phyloP scores from a whole-genome alignment of 2,113 vertebrate species.

The Phycodurus eques region DNA sequence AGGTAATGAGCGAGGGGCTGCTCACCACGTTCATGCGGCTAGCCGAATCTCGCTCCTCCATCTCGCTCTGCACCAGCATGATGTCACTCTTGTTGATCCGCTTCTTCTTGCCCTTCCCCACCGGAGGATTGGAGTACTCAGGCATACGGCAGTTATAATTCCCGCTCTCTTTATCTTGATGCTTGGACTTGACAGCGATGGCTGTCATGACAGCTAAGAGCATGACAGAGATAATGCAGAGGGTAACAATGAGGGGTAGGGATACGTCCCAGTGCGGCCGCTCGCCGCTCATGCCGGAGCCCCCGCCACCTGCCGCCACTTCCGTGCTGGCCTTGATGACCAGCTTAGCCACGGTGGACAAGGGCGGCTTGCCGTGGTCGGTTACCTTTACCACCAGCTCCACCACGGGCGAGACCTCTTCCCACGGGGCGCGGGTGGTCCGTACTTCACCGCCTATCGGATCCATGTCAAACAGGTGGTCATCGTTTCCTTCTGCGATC shows the following conservation, averaged over 20 bases:
- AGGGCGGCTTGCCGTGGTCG: conserved; percentile 94
- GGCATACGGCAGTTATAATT: conserved; percentile 99
- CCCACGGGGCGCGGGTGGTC: conserved; percentile 91
- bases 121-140: conserved; percentile 95
- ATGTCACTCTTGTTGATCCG: conserved; percentile 96
- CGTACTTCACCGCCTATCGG: conserved; percentile 90
- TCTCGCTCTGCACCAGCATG: conserved; percentile 98
- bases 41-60: conserved; percentile 94
- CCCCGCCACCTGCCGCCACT: conserved; percentile 81
- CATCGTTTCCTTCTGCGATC: conserved; percentile 95
- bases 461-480: conserved; percentile 96
- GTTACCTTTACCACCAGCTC: conserved; percentile 96
- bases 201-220: conserved; percentile 97
- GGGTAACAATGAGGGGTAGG: conserved; percentile 92
- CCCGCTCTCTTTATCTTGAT: conserved; percentile 98
- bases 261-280: conserved; percentile 96
- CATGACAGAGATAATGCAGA: conserved; percentile 97
- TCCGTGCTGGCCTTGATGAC: conserved; percentile 91
- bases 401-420: conserved; percentile 88
- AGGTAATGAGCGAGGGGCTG: conserved; percentile 97
- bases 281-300: conserved; percentile 84
- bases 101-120: conserved; percentile 97
- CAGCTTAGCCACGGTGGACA: conserved; percentile 93
- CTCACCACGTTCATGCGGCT: conserved; percentile 99
- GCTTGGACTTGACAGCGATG: conserved; percentile 96